These are phyloP conservation scores for Gobio occitaniae DNA, from an alignment of 2,797 vertebrate species.

Conservation along the genomic window DNA sequence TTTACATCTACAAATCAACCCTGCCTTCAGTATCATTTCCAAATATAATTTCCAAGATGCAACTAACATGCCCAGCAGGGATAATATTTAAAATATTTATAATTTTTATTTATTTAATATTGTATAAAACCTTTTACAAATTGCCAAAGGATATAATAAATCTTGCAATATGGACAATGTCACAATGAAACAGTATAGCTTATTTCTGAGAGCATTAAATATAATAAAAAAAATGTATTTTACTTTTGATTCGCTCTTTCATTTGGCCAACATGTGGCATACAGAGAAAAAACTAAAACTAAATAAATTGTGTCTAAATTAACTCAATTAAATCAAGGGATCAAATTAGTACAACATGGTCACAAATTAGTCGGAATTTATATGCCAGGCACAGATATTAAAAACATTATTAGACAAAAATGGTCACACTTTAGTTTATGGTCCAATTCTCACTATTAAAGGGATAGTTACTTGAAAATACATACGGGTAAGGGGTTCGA, in stretches of 20 bases:
- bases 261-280: not conserved
- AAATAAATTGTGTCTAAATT: not conserved
- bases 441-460: too few relatives aligned
- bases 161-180: too few relatives aligned
- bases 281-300: not conserved
- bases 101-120: too few relatives aligned
- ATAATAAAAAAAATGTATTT: not conserved
- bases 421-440: too few relatives aligned
- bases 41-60: too few relatives aligned
- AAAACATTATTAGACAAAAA: too few relatives aligned
- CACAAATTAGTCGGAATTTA: not conserved
- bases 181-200: too few relatives aligned
- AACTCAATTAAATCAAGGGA: not conserved
- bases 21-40: too few relatives aligned
- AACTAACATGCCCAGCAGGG: too few relatives aligned
- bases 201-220: not conserved
- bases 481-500: too few relatives aligned
- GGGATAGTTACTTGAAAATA: too few relatives aligned
- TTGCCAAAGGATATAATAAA: not conserved
- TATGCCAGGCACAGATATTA: not conserved
- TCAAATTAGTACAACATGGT: not conserved
- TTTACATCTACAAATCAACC: not conserved
- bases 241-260: not conserved
- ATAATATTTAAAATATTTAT: too few relatives aligned
- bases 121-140: not conserved